Evolutionary conservation across 2,888 invertebrate genomes (phyloP), one percentile per base, ranked within the genome.

Genomic region (Chrysolina haemoptera): DNA sequence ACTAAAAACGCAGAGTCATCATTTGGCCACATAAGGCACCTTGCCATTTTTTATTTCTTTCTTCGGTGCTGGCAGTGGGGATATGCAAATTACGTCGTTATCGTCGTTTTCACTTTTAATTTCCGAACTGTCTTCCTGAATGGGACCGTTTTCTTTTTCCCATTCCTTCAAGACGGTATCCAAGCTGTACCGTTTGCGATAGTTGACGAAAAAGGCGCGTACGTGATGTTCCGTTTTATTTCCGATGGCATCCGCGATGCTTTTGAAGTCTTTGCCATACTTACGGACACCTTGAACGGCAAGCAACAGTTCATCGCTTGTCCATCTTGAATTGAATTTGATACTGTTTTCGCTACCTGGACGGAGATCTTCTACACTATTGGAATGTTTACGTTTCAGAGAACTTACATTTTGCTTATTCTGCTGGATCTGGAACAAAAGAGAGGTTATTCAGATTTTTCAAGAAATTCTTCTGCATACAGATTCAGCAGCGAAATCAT

Each of bases 141-240:
- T 79, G 8, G 86, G 92, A 8, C 92, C 94, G 80, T 93, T 92
- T 82, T 95, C 95, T 41, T 93, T 93, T 85, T 96, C 96, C 87
- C 93, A 95, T 84, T 98, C 97, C 83, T 94, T 72, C 96, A 75
- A 64, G 27, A 79, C 75, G 50, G 43, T 75, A 62, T 79, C 79
- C 66, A 79, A 53, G 72, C 78, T 78, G 74, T 79, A 68, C 27
- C 80, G 92, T 81, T 96, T 93, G 64, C 97, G 93, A 88, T 98
- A 96, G 86, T 96, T 97, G 10, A 95, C 92, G 89, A 96, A 98
- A 89, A 98, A 98, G 65, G 94, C 94, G 78, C 97, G 93, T 62
- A 98, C 91, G 86, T 98, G 98, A 66, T 94, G 93, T 88, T 98
- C 98, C 0, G 96, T 97, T 90, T 98, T 98, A 68, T 97, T 98